A percentile compares a stretch with the other conserved stretches of the same genome.
phyloP scores from a whole-genome alignment of 2,888 invertebrate species.

The Muschampia plurimacula region DNA sequence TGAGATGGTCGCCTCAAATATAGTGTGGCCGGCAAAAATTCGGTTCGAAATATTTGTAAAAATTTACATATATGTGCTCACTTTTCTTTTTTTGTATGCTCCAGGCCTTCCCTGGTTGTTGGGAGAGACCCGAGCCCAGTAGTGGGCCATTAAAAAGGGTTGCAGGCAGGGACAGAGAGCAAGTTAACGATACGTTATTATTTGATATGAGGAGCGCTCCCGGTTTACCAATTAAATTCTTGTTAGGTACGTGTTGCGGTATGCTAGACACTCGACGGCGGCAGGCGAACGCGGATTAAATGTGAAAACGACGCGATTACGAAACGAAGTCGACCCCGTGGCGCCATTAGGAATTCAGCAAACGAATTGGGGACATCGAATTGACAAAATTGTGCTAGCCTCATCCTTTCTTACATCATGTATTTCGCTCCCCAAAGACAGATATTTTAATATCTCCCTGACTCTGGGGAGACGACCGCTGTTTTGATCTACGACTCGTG shows the following conservation, averaged over 20 bases:
- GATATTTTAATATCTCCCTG: slow-evolving; percentile 76
- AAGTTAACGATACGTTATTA: slow-evolving; percentile 27
- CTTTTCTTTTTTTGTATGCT: too few species aligned
- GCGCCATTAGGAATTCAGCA: slow-evolving; percentile 79
- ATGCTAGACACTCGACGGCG: slow-evolving; percentile 51
- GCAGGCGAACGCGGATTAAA: slow-evolving; percentile 70
- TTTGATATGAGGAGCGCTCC: slow-evolving; percentile 42
- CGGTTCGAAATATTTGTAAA: too few species aligned
- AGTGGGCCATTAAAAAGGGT: too few species aligned
- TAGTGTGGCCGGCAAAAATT: too few species aligned
- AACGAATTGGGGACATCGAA: slow-evolving; percentile 82
- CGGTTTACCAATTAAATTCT: slow-evolving; percentile 64
- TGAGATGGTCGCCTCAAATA: too few species aligned
- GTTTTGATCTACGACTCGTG: slow-evolving; percentile 75
- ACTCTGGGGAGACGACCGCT: slow-evolving; percentile 67
- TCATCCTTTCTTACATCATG: slow-evolving; percentile 78
- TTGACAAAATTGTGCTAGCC: slow-evolving; percentile 80
- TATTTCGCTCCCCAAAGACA: slow-evolving; percentile 68
- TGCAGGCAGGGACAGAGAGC: too few species aligned
- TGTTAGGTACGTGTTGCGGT: slow-evolving; percentile 56
- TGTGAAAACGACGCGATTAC: slow-evolving; percentile 73
- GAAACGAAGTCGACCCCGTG: slow-evolving; percentile 66
- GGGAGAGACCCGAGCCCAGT: too few species aligned
- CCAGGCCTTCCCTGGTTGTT: too few species aligned
- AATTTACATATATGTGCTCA: too few species aligned